Base-by-base conservation (phyloP, 1,140 invertebrate genomes). In the Cryptotermes secundus region DNA sequence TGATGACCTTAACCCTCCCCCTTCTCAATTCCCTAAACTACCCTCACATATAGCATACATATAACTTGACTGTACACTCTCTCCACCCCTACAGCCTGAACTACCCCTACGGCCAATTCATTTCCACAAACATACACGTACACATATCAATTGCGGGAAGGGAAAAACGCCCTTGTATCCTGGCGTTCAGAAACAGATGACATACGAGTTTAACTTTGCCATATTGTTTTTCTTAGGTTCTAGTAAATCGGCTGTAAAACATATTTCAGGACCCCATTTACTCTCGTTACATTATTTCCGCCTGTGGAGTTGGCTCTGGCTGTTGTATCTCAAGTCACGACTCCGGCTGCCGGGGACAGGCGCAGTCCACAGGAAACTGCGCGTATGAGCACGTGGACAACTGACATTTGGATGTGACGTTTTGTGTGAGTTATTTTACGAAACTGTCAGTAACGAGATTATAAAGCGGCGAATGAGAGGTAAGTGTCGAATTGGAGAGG, bases 111-210 rank as follows among this genome's bases (percentile, higher is more conserved):
- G 59, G 59, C 59, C 59, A 72, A 72, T 72, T 72, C 59, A 72
- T n/a, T 72, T 72, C 59, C 59, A 72, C 59, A 72, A 72, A 72
- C 59, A 72, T 72, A 72, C 26, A 31, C n/a, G 59, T 72, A 31
- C 59, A 31, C 19, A 72, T 72, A 72, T 72, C 59, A 72, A 9
- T 72, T 72, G 59, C 59, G 59, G 59, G 3, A 31, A 72, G 59
- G 31, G 14, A 7, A 72, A 72, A 49, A 16, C 19, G 3, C 59
- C n/a, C 59, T 0, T n/a, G 59, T 31, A 6, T 72, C 59, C 59
- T 19, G n/a, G 26, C 6, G 31, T 26, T 72, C 59, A 72, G 59
- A 31, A 72, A 72, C 59, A 72, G 59, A 72, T 72, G 59, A 72
- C 59, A 72, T 72, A 72, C n/a, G 59, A 72, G 59, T 6, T 72